A percentile compares a stretch with the other conserved stretches of the same genome.
Conservation (phyloP, 2,888 invertebrate species). For the Tyria jacobaeae region DNA sequence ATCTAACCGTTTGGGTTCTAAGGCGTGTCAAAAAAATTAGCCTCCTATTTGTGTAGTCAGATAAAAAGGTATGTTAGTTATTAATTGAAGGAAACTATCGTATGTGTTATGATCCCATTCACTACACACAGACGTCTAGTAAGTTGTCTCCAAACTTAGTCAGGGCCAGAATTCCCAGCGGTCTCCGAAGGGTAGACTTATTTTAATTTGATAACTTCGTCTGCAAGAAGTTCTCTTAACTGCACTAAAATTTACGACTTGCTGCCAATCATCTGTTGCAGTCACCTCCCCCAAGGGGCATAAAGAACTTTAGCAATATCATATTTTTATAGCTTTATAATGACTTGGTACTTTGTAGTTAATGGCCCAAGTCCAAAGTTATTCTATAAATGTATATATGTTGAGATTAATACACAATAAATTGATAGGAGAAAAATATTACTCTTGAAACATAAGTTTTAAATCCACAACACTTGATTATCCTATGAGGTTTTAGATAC, state of each 20-base stretch:
- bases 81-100: not conserved
- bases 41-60: no score
- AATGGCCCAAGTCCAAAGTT: not conserved
- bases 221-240: conserved; percentile 3
- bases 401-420: not conserved
- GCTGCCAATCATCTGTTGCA: conserved; percentile 4
- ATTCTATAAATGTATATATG: not conserved
- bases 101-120: not conserved
- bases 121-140: not conserved
- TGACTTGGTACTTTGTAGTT: not conserved
- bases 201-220: conserved; percentile 12
- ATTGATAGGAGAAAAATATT: no score
- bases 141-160: not conserved
- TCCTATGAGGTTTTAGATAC: no score
- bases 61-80: no score
- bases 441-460: no score
- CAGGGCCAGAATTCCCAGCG: not conserved
- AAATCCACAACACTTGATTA: no score
- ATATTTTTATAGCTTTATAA: conserved; percentile 7
- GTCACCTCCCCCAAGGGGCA: not conserved
- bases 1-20: no score
- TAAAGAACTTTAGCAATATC: not conserved
- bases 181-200: conserved; percentile 4
- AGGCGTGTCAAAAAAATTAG: no score
- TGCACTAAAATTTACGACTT: conserved; percentile 14